Conservation (phyloP, 2,113 vertebrate genomes). For the Dromiciops gliroides region DNA sequence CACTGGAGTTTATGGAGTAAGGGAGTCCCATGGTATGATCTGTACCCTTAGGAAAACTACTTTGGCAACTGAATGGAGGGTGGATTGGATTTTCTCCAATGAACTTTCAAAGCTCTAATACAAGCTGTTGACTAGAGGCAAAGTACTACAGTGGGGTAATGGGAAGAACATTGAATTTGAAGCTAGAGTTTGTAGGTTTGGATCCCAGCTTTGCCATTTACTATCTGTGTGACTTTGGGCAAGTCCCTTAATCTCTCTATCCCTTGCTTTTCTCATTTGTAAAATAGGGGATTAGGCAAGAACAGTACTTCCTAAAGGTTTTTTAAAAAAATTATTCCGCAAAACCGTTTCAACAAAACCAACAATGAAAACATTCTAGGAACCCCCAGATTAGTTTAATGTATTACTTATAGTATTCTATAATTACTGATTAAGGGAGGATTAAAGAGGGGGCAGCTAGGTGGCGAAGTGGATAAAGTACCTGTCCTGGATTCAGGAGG, state of each 20-base stretch:
- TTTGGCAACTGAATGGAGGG: neutral
- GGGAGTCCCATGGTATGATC: neutral
- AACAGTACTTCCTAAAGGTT: neutral
- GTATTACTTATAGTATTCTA: neutral
- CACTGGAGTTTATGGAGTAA: neutral
- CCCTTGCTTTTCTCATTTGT: neutral
- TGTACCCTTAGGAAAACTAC: neutral
- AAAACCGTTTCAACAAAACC: neutral
- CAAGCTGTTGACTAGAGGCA: neutral
- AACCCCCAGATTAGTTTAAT: neutral
- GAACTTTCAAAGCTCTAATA: neutral
- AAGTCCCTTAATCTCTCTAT: neutral
- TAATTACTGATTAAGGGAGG: neutral
- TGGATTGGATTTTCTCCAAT: neutral
- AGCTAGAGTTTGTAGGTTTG: neutral
- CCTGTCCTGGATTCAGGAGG: too few relatives aligned
- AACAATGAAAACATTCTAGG: neutral
- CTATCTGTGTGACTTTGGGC: neutral
- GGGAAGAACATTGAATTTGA: neutral
- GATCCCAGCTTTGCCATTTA: neutral
- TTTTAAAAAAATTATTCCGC: neutral
- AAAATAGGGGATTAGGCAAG: neutral
- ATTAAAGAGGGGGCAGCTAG: too few relatives aligned
- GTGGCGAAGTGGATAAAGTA: too few relatives aligned
- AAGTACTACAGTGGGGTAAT: neutral